Evolutionary conservation across 2,113 vertebrate genomes (phyloP).

Genomic region (Phaethon lepturus): DNA sequence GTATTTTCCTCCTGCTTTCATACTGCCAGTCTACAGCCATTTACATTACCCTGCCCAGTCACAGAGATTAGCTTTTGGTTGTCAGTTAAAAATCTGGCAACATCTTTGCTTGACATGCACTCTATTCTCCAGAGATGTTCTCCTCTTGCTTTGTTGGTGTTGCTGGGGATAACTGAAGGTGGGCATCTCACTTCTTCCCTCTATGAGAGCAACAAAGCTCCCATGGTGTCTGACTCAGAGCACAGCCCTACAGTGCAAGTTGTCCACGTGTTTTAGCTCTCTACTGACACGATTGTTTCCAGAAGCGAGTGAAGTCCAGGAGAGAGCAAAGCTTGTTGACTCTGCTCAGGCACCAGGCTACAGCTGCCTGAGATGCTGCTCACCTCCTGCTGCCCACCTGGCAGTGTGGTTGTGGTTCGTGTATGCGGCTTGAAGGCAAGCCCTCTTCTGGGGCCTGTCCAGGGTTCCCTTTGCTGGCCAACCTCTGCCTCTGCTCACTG

Average conservation of each 20-base stretch:
- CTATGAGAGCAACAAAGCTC: background rate
- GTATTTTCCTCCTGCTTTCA: background rate
- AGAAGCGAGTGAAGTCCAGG: background rate
- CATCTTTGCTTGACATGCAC: background rate
- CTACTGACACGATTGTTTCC: background rate
- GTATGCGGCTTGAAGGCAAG: fast-evolving
- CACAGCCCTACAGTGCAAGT: background rate
- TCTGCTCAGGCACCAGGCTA: background rate
- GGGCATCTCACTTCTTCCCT: fast-evolving
- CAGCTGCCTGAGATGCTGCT: background rate
- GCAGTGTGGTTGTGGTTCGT: background rate
- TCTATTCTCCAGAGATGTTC: background rate
- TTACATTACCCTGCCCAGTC: background rate
- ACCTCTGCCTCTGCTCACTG: background rate
- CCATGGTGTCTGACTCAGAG: background rate
- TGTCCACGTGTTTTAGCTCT: background rate
- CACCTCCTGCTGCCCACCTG: background rate
- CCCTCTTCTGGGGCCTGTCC: fast-evolving
- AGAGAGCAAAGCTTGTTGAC: background rate
- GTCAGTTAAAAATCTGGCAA: background rate
- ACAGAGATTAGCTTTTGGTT: background rate
- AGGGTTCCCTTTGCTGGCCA: background rate
- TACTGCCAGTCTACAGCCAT: background rate
- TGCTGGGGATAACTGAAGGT: background rate
- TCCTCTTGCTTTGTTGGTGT: background rate